Base-by-base conservation (phyloP, 1,140 invertebrate species). In the Caenorhabditis tropicalis region DNA sequence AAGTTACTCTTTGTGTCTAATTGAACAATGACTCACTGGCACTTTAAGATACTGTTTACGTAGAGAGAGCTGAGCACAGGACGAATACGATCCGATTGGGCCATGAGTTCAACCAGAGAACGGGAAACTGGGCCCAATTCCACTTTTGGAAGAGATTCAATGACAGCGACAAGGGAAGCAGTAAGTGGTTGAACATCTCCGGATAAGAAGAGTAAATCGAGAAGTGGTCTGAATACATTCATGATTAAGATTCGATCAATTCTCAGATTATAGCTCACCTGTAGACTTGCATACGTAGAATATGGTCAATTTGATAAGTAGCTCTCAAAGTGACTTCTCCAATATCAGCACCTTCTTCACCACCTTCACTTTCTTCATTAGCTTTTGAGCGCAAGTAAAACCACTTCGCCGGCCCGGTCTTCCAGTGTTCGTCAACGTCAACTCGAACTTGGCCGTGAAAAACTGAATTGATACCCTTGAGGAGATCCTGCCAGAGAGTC, bases 31-130 rank as follows among this genome's bases (percentile, higher is more conserved):
- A 82, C 88, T 86, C 81, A 90, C 88, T 89, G 87, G 85, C 88
- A 88, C 79, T 70, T 87, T 39, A 81, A 80, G 56, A 90, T 74
- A 58, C 91, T 89, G 27, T 91, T 82, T n/a, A 53, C 49, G 85
- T 88, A 91, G 33, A 90, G 83, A 9, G 86, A 31, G 10, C 88
- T 83, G 36, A 90, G 88, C 48, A 91, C 87, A 3, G 86, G 82
- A 16, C 87, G 87, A 74, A 90, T 88, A 39, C 86, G 79, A 21
- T 86, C 74, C 46, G 89, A 48, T 27, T 90, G 83, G 29, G 88
- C 86, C 53, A 91, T 88, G 21, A 90, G 87, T 60, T 90, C 91
- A 87, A 90, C 91, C 24, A 90, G 60, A 39, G 89, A 88, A 36
- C 79, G 84, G 12, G 84, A 65, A 1, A 85, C 29, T 27, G 56